Evolutionary conservation across 53 echinoderm and acorn worm species (phyloP).

Genomic region (Stichopus horrens): DNA sequence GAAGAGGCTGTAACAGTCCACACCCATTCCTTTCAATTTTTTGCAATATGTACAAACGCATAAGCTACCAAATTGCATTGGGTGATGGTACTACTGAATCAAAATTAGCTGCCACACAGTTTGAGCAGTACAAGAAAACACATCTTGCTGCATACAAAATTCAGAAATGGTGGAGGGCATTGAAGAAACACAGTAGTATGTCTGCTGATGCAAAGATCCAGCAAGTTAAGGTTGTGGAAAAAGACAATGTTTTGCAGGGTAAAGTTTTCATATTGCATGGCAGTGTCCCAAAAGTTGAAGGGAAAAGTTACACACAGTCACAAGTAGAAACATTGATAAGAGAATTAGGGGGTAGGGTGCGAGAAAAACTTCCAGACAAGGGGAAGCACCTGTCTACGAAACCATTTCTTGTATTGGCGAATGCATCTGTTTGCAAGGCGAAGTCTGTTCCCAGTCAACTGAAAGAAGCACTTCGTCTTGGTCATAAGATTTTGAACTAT

Average conservation of each 20-base stretch:
- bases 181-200: too few relatives aligned
- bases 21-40: conserved; percentile 28
- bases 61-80: neutral
- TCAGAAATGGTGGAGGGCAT: neutral
- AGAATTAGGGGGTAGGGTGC: conserved; percentile 9
- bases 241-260: neutral
- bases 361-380: neutral
- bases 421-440: neutral
- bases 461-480: neutral
- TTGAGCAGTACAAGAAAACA: neutral
- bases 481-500: neutral
- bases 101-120: neutral
- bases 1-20: conserved; percentile 56
- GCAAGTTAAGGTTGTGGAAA: neutral
- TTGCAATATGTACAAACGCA: neutral
- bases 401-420: neutral
- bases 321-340: neutral
- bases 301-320: neutral
- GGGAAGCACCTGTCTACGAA: neutral
- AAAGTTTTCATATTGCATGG: conserved; percentile 6
- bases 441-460: neutral
- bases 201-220: neutral
- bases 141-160: neutral
- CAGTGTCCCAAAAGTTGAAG: neutral
- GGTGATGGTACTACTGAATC: neutral